Conservation (phyloP, 2,888 invertebrate genomes). For the Agrotis puta region DNA sequence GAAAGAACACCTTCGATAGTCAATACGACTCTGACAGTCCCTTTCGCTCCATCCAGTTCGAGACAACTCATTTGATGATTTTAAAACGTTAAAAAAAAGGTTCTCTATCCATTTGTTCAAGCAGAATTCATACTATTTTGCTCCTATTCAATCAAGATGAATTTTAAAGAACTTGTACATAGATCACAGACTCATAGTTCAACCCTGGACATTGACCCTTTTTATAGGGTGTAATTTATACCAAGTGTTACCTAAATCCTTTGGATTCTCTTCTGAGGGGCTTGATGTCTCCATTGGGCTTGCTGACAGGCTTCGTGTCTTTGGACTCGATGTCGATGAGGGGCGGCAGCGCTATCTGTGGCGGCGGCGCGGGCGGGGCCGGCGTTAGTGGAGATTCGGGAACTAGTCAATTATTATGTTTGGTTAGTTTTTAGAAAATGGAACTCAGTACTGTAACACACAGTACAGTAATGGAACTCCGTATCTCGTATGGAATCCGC, state of each 20-base stretch:
- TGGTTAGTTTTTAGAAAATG: no score
- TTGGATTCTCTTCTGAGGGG: slow-evolving; percentile 84
- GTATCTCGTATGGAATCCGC: no score
- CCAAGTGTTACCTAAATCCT: slow-evolving; percentile 81
- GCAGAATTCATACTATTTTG: not conserved
- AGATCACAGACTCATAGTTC: no score
- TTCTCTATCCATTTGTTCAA: not conserved
- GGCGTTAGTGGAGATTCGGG: slow-evolving; percentile 61
- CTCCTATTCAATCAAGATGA: not conserved
- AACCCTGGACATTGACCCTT: no score
- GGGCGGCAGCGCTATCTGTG: slow-evolving; percentile 51
- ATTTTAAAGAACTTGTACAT: not conserved
- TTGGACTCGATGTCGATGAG: slow-evolving; percentile 66
- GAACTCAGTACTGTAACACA: no score
- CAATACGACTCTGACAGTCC: no score
- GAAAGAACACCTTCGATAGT: no score
- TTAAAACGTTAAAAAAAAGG: no score
- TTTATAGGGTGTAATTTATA: no score
- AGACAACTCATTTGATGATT: no score
- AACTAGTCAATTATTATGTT: slow-evolving; percentile 25
- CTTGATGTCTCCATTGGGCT: slow-evolving; percentile 81
- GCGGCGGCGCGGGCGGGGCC: slow-evolving; percentile 29
- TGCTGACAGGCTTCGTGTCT: slow-evolving; percentile 54
- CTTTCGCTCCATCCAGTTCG: no score
- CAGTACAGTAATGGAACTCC: no score